Conservation (phyloP, 2,888 invertebrate species). For the Crossocerus cetratus region DNA sequence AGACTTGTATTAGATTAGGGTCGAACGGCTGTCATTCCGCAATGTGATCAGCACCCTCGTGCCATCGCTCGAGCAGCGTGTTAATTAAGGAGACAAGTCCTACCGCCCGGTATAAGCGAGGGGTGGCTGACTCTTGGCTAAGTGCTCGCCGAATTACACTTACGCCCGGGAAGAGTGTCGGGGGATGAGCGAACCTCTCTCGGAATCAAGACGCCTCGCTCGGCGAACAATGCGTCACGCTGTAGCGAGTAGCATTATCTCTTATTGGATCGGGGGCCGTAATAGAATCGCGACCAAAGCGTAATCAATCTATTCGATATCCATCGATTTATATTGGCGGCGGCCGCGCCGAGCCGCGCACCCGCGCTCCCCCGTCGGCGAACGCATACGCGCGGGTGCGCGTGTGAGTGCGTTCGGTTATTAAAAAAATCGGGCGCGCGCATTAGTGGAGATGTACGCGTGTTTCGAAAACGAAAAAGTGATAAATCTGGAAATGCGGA, state of each 20-base stretch:
- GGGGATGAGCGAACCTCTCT: neutral
- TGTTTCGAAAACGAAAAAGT: constrained; percentile 57
- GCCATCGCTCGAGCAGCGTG: neutral
- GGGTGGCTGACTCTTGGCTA: neutral
- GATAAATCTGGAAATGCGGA: constrained; percentile 60
- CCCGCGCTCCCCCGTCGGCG: constrained; percentile 19
- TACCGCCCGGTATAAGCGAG: neutral
- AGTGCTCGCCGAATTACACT: neutral
- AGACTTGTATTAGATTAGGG: constrained; percentile 3
- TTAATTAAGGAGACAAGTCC: constrained; percentile 3
- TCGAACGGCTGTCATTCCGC: constrained; percentile 3
- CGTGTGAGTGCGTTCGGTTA: constrained; percentile 17
- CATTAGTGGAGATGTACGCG: constrained; percentile 41
- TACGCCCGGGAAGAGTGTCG: neutral
- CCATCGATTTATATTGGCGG: constrained; percentile 24
- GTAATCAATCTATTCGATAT: constrained; percentile 31
- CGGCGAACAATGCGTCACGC: neutral
- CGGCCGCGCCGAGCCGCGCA: constrained; percentile 11
- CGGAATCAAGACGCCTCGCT: neutral
- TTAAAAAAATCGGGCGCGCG: constrained; percentile 17
- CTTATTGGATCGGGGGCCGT: neutral
- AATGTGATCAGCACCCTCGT: neutral
- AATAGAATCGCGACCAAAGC: neutral
- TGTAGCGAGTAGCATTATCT: neutral
- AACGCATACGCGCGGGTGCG: no score